Conservation (phyloP, 2,888 invertebrate genomes). For the Lottia gigantea region DNA sequence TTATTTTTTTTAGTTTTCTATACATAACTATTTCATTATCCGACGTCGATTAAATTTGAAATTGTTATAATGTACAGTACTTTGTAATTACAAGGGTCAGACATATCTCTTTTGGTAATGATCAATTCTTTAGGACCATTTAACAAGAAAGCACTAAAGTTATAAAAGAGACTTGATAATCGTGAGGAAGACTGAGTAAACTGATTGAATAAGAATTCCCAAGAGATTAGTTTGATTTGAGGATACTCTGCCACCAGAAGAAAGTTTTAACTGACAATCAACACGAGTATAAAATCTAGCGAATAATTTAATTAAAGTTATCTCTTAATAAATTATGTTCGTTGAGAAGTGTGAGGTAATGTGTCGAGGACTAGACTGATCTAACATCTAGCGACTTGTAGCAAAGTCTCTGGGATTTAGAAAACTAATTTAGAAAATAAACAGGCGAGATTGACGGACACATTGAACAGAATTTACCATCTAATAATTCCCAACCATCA, state of each 20-base stretch:
- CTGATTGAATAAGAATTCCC: conserved; percentile 8
- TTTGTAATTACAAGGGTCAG: no score
- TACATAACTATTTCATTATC: no score
- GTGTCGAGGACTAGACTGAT: conserved; percentile 8
- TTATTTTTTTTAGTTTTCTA: no score
- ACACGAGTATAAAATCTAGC: conserved; percentile 21
- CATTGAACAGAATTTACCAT: neutral
- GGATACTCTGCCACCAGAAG: conserved; percentile 6
- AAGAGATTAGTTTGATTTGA: conserved; percentile 7
- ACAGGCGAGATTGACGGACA: conserved; percentile 16
- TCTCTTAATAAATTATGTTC: conserved; percentile 35
- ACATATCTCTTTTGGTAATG: no score
- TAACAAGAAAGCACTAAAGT: no score
- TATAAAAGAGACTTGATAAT: neutral
- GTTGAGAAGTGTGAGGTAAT: conserved; percentile 22
- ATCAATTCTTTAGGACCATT: no score
- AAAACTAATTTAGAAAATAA: conserved; percentile 31
- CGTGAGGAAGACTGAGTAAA: conserved; percentile 4
- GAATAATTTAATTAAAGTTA: conserved; percentile 36
- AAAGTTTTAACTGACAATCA: conserved; percentile 8
- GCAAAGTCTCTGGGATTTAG: conserved; percentile 18
- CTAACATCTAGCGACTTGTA: conserved; percentile 5
- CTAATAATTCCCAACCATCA: conserved; percentile 2
- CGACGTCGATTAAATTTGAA: no score
- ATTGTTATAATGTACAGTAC: no score